Evolutionary conservation across 1,140 invertebrate genomes (phyloP).

Genomic region (Oncopodura yosiiana): DNA sequence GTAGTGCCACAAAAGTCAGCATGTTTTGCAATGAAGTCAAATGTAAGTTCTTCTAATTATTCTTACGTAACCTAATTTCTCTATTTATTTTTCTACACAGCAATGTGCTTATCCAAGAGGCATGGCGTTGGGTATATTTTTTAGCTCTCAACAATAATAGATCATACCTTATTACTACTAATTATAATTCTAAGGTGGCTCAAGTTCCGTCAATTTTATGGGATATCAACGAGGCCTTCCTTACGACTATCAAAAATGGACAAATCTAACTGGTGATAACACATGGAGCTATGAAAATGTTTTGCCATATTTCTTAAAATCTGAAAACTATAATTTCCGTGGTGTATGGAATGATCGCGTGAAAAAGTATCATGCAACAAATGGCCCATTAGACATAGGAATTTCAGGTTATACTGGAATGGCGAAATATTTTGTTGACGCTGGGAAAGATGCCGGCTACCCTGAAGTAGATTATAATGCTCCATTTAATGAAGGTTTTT

Average conservation of each 20-base stretch:
- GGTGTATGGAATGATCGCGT: constrained; percentile 12
- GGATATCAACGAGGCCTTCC: constrained; percentile 56
- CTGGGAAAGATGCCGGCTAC: constrained; percentile 60
- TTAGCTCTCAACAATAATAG: background rate
- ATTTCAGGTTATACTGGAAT: constrained; percentile 11
- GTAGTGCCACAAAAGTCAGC: constrained; percentile 21
- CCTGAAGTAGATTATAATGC: constrained; percentile 52
- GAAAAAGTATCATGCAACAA: constrained; percentile 14
- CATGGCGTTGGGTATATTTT: constrained; percentile 62
- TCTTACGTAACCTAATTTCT: no score
- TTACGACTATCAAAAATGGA: constrained; percentile 84
- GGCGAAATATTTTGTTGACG: constrained; percentile 38
- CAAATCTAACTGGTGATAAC: constrained; percentile 61
- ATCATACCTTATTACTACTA: no score
- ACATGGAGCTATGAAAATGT: constrained; percentile 85
- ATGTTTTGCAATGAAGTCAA: constrained; percentile 22
- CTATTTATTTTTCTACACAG: no score
- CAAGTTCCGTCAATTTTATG: constrained; percentile 56
- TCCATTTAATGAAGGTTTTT: constrained; percentile 37
- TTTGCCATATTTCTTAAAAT: constrained; percentile 53
- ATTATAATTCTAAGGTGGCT: constrained; percentile 37
- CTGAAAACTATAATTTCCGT: constrained; percentile 41
- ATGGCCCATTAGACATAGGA: constrained; percentile 13
- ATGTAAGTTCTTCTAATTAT: background rate
- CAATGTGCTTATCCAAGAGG: constrained; percentile 59